Percentiles rank a stretch among this genome's conserved stretches.
phyloP scores from a whole-genome alignment of 2,797 vertebrate species.

The Lagocephalus sceleratus region DNA sequence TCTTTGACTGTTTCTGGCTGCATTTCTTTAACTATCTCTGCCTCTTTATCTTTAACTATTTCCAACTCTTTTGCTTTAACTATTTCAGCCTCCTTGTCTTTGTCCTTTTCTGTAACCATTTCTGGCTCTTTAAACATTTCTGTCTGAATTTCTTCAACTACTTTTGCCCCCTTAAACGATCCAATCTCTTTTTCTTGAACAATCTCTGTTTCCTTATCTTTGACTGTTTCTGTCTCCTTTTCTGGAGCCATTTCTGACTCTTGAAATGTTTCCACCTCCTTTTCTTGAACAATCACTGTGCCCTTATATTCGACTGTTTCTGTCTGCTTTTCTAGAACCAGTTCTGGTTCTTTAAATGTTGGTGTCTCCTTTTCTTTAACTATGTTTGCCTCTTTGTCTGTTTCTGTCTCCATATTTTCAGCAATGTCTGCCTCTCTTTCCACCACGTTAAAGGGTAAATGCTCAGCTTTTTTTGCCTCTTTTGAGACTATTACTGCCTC shows the following conservation, averaged over 20 bases:
- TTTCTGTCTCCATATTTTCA: conserved; percentile 11
- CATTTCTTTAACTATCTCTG: conserved; percentile 7
- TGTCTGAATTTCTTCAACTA: too few species aligned
- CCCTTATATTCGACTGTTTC: not conserved
- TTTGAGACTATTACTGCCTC: too few species aligned
- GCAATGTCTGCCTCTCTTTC: conserved; percentile 13
- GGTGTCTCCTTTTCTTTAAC: not conserved
- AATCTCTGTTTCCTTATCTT: not conserved
- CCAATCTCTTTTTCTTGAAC: conserved; percentile 3
- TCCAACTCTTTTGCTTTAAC: too few species aligned
- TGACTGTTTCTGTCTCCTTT: conserved; percentile 13
- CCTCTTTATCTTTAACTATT: too few species aligned
- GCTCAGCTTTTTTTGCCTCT: conserved; percentile 1
- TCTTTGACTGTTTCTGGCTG: conserved; percentile 8
- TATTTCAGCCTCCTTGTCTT: not conserved
- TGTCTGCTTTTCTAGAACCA: conserved; percentile 7
- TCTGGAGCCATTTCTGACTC: conserved; percentile 9
- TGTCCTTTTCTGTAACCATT: conserved; percentile 19
- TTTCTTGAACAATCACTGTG: not conserved
- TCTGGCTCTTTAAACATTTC: conserved; percentile 3
- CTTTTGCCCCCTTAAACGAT: too few species aligned
- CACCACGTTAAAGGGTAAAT: too few species aligned
- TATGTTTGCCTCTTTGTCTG: conserved; percentile 12
- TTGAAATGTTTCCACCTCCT: conserved; percentile 2
- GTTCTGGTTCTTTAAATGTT: too few species aligned